These are phyloP conservation scores for Bombylius discolor DNA, from an alignment of 2,888 invertebrate species.

Conservation along the genomic window DNA sequence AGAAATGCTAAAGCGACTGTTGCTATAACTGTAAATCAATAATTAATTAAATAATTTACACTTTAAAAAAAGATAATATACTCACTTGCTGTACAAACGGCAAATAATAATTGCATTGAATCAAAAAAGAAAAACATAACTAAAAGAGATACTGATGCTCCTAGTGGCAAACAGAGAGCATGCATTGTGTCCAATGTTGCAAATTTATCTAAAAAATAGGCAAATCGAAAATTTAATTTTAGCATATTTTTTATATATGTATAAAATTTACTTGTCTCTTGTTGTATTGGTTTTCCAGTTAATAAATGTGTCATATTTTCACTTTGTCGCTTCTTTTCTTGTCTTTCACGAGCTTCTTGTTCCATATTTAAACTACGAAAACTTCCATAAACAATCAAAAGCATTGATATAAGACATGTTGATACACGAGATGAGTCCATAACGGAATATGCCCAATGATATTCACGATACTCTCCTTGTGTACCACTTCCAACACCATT, in stretches of 20 bases:
- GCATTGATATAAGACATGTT: slow-evolving; percentile 92
- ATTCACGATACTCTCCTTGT: slow-evolving; percentile 39
- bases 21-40: slow-evolving; percentile 63
- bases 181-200: slow-evolving; percentile 96
- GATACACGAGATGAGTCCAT: slow-evolving; percentile 96
- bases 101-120: slow-evolving; percentile 93
- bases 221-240: background rate
- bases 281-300: slow-evolving; percentile 34
- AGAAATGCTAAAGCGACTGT: slow-evolving; percentile 94
- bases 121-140: slow-evolving; percentile 99
- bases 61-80: slow-evolving; percentile 17
- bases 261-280: slow-evolving; percentile 38
- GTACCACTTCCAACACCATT: slow-evolving; percentile 24
- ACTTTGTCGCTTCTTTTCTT: slow-evolving; percentile 56
- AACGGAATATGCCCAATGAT: slow-evolving; percentile 85
- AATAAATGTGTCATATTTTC: slow-evolving; percentile 41
- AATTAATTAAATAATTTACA: background rate
- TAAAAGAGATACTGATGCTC: slow-evolving; percentile 88
- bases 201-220: slow-evolving; percentile 45
- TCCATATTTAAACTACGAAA: slow-evolving; percentile 95
- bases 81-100: slow-evolving; percentile 94
- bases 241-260: background rate
- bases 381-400: slow-evolving; percentile 93
- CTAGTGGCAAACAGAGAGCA: slow-evolving; percentile 88
- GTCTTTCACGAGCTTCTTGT: slow-evolving; percentile 77